phyloP scores from a whole-genome alignment of 2,797 vertebrate genomes.

The Cryptoblepharus egeriae region DNA sequence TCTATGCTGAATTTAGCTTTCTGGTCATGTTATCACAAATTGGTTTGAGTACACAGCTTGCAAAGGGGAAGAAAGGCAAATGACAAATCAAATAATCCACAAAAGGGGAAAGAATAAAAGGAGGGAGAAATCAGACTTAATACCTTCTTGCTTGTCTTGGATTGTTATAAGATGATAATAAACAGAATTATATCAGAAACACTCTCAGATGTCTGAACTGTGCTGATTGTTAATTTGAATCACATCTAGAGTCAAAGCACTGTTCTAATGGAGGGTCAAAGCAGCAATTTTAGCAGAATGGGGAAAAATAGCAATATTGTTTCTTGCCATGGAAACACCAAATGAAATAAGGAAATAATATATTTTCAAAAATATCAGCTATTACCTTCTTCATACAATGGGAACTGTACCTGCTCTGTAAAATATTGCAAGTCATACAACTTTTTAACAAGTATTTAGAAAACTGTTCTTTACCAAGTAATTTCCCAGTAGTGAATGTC shows the following conservation, averaged over 20 bases:
- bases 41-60: constrained; percentile 62
- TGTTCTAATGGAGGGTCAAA: constrained; percentile 43
- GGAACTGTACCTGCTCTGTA: not conserved
- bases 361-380: not conserved
- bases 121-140: constrained; percentile 27
- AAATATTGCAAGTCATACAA: not conserved
- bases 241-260: constrained; percentile 48
- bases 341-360: not conserved
- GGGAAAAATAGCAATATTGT: constrained; percentile 20
- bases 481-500: not conserved
- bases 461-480: not conserved
- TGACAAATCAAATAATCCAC: constrained; percentile 64
- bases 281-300: constrained; percentile 21
- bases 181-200: constrained; percentile 47
- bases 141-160: constrained; percentile 54
- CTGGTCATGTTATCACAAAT: constrained; percentile 63
- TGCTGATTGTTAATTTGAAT: constrained; percentile 57
- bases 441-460: not conserved
- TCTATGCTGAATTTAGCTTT: constrained; percentile 68
- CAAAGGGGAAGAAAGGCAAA: constrained; percentile 41
- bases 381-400: constrained; percentile 4
- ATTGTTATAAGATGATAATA: constrained; percentile 60
- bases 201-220: constrained; percentile 39
- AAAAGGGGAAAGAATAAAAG: constrained; percentile 17
- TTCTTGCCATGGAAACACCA: constrained; percentile 24